phyloP scores from a whole-genome alignment of 2,113 vertebrate genomes.

The Malurus cyaneus region DNA sequence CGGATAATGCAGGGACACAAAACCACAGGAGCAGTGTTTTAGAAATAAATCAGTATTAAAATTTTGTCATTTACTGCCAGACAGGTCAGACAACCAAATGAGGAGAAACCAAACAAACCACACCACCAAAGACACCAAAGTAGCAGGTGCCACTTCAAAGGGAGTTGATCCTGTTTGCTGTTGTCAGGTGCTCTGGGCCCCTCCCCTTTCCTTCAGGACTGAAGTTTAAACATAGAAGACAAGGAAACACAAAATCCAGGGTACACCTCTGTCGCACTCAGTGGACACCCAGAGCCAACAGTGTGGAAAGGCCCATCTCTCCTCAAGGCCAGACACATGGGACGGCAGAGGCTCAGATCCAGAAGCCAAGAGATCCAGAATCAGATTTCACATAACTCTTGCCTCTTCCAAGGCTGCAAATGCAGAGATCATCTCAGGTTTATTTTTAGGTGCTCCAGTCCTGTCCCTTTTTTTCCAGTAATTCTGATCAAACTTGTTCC shows the following conservation, averaged over 20 bases:
- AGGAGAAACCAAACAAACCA: background rate
- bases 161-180: background rate
- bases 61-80: background rate
- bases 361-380: background rate
- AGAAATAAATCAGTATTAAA: background rate
- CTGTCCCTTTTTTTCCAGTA: conserved; percentile 4
- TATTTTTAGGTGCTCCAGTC: conserved; percentile 33
- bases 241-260: background rate
- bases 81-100: background rate
- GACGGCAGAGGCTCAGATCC: background rate
- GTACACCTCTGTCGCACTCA: fast-evolving
- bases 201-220: background rate
- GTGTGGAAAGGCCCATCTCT: background rate
- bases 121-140: background rate
- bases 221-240: background rate
- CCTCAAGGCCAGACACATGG: background rate
- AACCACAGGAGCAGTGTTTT: background rate
- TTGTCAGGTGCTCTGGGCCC: fast-evolving
- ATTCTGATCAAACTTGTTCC: conserved; percentile 36
- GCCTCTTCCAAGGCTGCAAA: background rate
- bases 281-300: fast-evolving
- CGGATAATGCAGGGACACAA: background rate
- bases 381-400: conserved; percentile 14
- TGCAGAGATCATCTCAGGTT: background rate
- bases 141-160: background rate